Conservation (phyloP, 2,797 vertebrate genomes). For the Okamejei kenojei region DNA sequence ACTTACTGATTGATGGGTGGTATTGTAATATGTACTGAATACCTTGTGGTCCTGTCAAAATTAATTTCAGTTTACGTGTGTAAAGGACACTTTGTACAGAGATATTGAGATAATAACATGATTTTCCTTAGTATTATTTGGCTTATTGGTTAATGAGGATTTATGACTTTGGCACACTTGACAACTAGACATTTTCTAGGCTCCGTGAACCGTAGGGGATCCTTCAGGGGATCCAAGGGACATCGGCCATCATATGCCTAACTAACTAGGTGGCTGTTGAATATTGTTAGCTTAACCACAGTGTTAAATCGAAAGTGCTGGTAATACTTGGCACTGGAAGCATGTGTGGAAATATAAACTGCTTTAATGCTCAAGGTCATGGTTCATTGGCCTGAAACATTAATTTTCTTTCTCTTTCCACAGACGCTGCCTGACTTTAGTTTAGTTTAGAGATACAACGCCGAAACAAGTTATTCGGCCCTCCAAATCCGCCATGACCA, state of each 20-base stretch:
- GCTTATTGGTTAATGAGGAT: slow-evolving; percentile 1
- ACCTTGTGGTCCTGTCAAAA: neutral
- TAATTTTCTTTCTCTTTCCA: too few relatives aligned
- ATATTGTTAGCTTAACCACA: neutral
- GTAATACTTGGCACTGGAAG: too few relatives aligned
- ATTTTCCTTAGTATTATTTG: neutral
- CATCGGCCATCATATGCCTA: neutral
- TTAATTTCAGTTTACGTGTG: neutral
- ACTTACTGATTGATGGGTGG: neutral
- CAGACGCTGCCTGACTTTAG: too few relatives aligned
- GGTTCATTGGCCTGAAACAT: too few relatives aligned
- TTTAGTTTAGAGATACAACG: too few relatives aligned
- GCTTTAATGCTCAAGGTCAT: too few relatives aligned
- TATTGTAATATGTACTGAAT: neutral
- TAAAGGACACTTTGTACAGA: neutral
- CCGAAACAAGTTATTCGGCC: too few relatives aligned
- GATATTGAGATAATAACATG: neutral
- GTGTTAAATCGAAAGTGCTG: neutral
- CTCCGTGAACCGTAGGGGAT: neutral
- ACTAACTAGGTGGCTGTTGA: neutral
- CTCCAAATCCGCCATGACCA: too few relatives aligned
- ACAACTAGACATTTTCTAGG: neutral
- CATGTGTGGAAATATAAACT: too few relatives aligned
- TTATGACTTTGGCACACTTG: neutral
- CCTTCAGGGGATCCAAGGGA: neutral